Percentiles rank a stretch among this genome's conserved stretches.
Conservation (phyloP, 92 coral and sea anemone genomes). For the Porites rus region DNA sequence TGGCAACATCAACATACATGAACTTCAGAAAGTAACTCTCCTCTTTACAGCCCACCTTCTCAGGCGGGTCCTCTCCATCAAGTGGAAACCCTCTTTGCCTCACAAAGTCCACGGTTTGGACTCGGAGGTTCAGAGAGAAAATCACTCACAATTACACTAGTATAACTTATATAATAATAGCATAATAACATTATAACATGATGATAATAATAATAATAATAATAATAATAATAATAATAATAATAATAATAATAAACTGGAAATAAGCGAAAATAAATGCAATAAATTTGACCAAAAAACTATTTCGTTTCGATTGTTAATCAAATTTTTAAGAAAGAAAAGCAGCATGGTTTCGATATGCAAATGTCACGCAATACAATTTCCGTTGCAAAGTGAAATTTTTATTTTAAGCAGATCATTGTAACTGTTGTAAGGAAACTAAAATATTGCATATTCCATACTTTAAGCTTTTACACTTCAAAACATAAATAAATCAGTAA, state of each 20-base stretch:
- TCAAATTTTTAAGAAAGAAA: too few relatives aligned
- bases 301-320: too few relatives aligned
- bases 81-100: conserved; percentile 6
- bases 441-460: too few relatives aligned
- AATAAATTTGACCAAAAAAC: too few relatives aligned
- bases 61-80: conserved; percentile 3
- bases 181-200: neutral
- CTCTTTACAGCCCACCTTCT: conserved; percentile 26
- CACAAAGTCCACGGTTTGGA: conserved; percentile 1
- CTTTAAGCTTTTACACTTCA: too few relatives aligned
- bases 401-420: too few relatives aligned
- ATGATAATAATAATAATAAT: neutral
- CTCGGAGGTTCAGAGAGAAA: conserved; percentile 8
- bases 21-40: conserved; percentile 20
- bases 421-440: too few relatives aligned
- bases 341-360: too few relatives aligned
- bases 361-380: too few relatives aligned
- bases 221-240: neutral
- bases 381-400: too few relatives aligned
- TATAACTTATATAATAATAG: neutral
- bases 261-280: too few relatives aligned
- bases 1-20: conserved; percentile 14
- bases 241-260: neutral
- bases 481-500: too few relatives aligned
- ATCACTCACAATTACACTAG: conserved; percentile 6